These are phyloP conservation scores for Holothuria leucospilota DNA, from an alignment of 53 echinoderm and acorn worm species.

Conservation along the genomic window DNA sequence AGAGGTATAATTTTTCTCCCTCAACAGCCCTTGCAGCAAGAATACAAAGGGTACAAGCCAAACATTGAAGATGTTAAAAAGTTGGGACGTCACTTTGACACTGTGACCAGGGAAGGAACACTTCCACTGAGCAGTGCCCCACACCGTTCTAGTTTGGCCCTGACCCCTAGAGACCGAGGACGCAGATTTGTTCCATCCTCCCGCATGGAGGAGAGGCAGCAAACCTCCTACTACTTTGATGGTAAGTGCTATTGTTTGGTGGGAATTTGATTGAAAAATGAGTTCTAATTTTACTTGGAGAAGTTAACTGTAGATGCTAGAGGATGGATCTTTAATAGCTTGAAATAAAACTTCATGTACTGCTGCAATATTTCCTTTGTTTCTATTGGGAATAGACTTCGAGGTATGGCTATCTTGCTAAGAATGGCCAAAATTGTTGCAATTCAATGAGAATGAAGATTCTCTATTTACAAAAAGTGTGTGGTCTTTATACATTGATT, in stretches of 20 bases:
- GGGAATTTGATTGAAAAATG: background rate
- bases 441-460: too few relatives aligned
- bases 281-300: background rate
- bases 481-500: too few relatives aligned
- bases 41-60: constrained; percentile 80
- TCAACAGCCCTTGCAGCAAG: constrained; percentile 87
- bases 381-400: too few relatives aligned
- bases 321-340: too few relatives aligned
- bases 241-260: constrained; percentile 53
- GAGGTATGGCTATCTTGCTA: too few relatives aligned
- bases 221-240: constrained; percentile 70
- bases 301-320: too few relatives aligned
- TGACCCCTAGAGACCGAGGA: constrained; percentile 74
- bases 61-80: constrained; percentile 91
- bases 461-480: too few relatives aligned
- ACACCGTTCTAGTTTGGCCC: constrained; percentile 78
- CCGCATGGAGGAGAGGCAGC: constrained; percentile 41
- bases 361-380: too few relatives aligned
- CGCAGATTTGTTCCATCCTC: constrained; percentile 35
- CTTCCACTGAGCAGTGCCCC: constrained; percentile 73
- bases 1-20: background rate
- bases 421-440: too few relatives aligned
- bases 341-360: too few relatives aligned
- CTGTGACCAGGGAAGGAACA: constrained; percentile 70
- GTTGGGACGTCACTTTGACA: constrained; percentile 82